Percentiles rank a stretch among this genome's conserved stretches.
phyloP scores from a whole-genome alignment of 2,888 invertebrate genomes.

The Tipula vernalis region DNA sequence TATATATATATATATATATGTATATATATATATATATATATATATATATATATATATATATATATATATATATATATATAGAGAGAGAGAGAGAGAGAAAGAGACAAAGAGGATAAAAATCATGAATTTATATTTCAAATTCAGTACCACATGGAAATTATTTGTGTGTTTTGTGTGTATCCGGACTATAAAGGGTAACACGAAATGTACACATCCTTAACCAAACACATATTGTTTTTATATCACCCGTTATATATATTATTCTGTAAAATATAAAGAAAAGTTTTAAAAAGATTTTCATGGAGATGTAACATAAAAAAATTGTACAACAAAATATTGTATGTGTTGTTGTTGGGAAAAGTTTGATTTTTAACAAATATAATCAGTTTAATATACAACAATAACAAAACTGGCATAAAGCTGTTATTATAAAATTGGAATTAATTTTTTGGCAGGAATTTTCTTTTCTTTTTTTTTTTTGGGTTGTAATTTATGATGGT shows the following conservation, averaged over 20 bases:
- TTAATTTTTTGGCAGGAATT: slow-evolving; percentile 4
- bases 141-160: not conserved
- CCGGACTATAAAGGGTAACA: not conserved
- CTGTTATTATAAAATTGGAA: slow-evolving; percentile 4
- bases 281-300: not conserved
- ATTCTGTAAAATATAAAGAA: not conserved
- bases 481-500: not conserved
- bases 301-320: not conserved
- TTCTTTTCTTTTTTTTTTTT: not conserved
- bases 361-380: slow-evolving; percentile 4
- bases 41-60: not conserved
- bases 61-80: not conserved
- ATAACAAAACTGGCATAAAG: not conserved
- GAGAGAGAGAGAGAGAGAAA: no score
- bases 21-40: not conserved
- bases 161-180: not conserved
- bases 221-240: not conserved
- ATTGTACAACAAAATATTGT: not conserved
- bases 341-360: not conserved
- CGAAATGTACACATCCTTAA: not conserved
- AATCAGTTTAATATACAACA: not conserved
- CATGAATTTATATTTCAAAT: slow-evolving; percentile 8
- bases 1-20: not conserved
- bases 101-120: slow-evolving; percentile 9
- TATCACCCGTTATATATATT: not conserved